Percentiles rank a stretch among this genome's conserved stretches.
Conservation (phyloP, 2,113 vertebrate genomes). For the Anguilla rostrata region DNA sequence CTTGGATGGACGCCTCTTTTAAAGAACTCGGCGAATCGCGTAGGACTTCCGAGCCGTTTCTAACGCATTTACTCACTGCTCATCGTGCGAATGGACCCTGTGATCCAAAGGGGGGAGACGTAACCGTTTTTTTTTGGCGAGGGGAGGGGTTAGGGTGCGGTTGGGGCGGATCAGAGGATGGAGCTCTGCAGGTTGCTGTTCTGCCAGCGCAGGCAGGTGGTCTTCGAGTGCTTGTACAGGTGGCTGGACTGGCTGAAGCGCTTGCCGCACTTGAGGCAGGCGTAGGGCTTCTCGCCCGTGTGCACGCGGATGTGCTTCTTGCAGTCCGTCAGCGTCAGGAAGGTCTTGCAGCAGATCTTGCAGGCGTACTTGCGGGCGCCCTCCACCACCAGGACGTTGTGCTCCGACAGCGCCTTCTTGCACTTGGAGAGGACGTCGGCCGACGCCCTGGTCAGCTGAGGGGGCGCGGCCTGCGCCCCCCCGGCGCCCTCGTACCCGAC, state of each 20-base stretch:
- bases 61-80: background rate
- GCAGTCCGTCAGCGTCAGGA: constrained; percentile 93
- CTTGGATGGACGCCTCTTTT: background rate
- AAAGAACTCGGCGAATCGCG: background rate
- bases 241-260: constrained; percentile 97
- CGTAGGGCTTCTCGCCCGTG: constrained; percentile 94
- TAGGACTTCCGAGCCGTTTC: background rate
- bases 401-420: constrained; percentile 96
- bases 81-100: background rate
- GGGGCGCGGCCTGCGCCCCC: constrained; percentile 71
- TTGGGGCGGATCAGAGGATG: constrained; percentile 70
- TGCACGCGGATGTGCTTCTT: constrained; percentile 98
- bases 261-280: constrained; percentile 94
- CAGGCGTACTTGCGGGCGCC: constrained; percentile 95
- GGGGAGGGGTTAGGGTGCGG: background rate
- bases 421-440: constrained; percentile 95
- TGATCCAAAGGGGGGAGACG: background rate
- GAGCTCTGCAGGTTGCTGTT: constrained; percentile 84
- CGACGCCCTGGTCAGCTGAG: constrained; percentile 87
- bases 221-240: constrained; percentile 97
- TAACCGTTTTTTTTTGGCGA: background rate
- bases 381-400: constrained; percentile 94
- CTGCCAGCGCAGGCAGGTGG: constrained; percentile 95
- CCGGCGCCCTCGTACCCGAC: constrained; percentile 63
- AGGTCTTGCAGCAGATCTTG: constrained; percentile 98